These are phyloP conservation scores for Parasteatoda lunata DNA, from an alignment of 2,888 invertebrate genomes.

Conservation along the genomic window DNA sequence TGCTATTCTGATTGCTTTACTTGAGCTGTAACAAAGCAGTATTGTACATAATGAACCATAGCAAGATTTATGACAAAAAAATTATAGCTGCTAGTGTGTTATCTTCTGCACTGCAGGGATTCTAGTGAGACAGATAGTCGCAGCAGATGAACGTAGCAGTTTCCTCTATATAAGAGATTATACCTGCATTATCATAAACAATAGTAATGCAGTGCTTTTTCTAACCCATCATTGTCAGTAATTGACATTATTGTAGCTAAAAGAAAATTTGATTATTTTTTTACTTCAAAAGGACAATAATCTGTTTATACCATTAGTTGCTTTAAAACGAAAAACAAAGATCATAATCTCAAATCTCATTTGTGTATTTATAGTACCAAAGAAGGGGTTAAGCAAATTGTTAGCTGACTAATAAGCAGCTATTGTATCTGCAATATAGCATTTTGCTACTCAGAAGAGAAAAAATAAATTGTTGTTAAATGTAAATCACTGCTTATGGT, in stretches of 20 bases:
- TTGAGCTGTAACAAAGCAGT: slow-evolving; percentile 39
- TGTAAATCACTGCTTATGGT: slow-evolving; percentile 63
- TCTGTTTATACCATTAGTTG: slow-evolving; percentile 60
- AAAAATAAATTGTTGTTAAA: slow-evolving; percentile 34
- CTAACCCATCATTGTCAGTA: slow-evolving; percentile 45
- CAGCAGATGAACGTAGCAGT: slow-evolving; percentile 61
- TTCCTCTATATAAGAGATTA: slow-evolving; percentile 47
- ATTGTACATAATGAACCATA: slow-evolving; percentile 57
- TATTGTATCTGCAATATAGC: slow-evolving; percentile 1
- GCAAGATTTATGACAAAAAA: slow-evolving; percentile 37
- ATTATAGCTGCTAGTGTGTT: slow-evolving; percentile 61
- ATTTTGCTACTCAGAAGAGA: slow-evolving; percentile 37
- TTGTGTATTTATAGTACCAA: slow-evolving; percentile 58
- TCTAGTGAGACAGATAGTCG: slow-evolving; percentile 55
- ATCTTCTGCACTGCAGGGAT: slow-evolving; percentile 67
- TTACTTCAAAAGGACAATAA: slow-evolving; percentile 57
- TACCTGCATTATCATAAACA: slow-evolving; percentile 53
- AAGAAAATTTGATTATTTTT: slow-evolving; percentile 65
- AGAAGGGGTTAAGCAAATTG: slow-evolving; percentile 41
- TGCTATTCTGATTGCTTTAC: slow-evolving; percentile 47
- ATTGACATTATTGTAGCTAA: slow-evolving; percentile 53
- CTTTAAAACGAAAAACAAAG: slow-evolving; percentile 31
- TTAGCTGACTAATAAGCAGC: slow-evolving; percentile 13
- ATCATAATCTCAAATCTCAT: slow-evolving; percentile 39
- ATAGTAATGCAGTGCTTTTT: slow-evolving; percentile 63